phyloP scores from a whole-genome alignment of 1,140 invertebrate species.

The Dufourea novaeangliae region DNA sequence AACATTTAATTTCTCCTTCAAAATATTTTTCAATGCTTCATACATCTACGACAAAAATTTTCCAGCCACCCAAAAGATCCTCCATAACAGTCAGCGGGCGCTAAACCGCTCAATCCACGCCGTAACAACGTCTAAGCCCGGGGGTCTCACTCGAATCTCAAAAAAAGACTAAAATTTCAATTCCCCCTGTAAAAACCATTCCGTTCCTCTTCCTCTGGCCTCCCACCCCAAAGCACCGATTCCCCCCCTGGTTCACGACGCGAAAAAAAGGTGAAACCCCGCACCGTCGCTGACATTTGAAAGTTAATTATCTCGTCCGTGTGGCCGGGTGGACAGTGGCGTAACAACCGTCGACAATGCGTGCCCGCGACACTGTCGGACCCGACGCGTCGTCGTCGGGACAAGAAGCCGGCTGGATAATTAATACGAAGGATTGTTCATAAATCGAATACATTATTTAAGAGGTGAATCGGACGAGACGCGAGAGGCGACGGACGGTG shows the following conservation, averaged over 20 bases:
- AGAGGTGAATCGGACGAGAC: slow-evolving; percentile 4
- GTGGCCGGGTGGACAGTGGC: slow-evolving; percentile 7
- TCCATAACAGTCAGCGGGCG: background rate
- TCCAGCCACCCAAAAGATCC: background rate
- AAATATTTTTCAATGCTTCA: background rate
- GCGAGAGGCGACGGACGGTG: slow-evolving; percentile 13
- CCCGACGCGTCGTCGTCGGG: background rate
- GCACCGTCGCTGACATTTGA: slow-evolving; percentile 23
- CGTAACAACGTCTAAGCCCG: background rate
- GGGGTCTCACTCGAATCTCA: background rate
- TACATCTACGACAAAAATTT: background rate
- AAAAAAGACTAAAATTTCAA: slow-evolving; percentile 12
- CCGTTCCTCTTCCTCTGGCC: background rate
- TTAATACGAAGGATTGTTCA: slow-evolving; percentile 35
- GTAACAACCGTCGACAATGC: slow-evolving; percentile 6
- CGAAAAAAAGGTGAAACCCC: background rate
- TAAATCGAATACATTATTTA: slow-evolving; percentile 40
- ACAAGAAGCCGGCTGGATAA: slow-evolving; percentile 19
- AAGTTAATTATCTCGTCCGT: slow-evolving; percentile 41
- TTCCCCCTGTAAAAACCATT: background rate
- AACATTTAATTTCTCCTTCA: background rate
- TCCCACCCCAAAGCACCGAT: background rate
- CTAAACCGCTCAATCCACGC: background rate
- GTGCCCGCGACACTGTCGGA: background rate
- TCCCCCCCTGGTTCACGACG: background rate